Base-by-base conservation (phyloP, 2,888 invertebrate genomes). In the Scaeva pyrastri region DNA sequence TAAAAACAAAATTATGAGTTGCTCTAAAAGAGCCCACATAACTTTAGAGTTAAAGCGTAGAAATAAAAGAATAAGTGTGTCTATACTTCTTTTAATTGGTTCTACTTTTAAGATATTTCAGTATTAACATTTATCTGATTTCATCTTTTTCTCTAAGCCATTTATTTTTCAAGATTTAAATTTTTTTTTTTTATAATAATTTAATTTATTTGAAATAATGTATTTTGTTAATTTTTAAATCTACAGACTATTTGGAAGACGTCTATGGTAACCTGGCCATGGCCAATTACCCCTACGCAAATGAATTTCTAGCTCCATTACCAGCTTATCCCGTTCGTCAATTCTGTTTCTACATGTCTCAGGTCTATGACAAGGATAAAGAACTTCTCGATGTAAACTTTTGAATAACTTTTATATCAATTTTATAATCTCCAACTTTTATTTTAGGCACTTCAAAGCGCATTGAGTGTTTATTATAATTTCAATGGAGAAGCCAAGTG, bases 211-310 rank as follows among this genome's bases (percentile, higher is more conserved):
- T 39, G 7, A 39, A 39, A 8, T 39, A 8, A 39, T 39, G 0
- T 39, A 8, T 39, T 3, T 12, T 39, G 11, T 7, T 12, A 14
- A 10, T 36, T n/a, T 23, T 26, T 56, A 41, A n/a, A 4, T 55
- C 16, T 55, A 2, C 55, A 87, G 94, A 94, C 50, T 98, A 96
- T 94, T 92, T 98, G 2, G 90, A 93, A 41, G 94, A 95, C 83
- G 94, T 96, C 88, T 97, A 96, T 91, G 94, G 94, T 10, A 96
- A 96, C 89, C 92, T 98, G 87, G 98, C 98, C 0, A 99, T 99
- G 98, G 96, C 96, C 16, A 97, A 99, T 93, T 99, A 99, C 92
- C 99, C 99, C 0, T 99, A 98, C 91, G 93, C 96, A 0, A 95
- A 96, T 0, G 94, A 95, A 89, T 99, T 99, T 91, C 93, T 99